Conservation (phyloP, 2,888 invertebrate species). For the Luperina nickerlii region DNA sequence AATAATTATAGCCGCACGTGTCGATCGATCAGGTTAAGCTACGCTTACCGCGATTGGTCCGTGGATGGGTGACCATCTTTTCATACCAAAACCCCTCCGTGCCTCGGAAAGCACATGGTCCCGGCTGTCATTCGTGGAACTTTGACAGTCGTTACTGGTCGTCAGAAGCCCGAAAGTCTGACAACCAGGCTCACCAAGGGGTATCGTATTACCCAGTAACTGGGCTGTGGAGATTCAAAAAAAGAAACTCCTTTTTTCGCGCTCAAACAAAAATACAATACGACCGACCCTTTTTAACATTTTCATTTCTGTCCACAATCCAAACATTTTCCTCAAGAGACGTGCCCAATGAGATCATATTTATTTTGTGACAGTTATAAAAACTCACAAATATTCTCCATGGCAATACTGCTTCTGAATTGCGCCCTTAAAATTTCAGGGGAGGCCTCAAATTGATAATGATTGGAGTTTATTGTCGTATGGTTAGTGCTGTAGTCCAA, state of each 20-base stretch:
- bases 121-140: no score
- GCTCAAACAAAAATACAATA: not conserved
- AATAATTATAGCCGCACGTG: no score
- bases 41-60: no score
- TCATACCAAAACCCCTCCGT: no score
- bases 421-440: not conserved
- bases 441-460: not conserved
- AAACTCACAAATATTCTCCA: not conserved
- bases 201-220: no score
- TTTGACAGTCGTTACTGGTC: no score
- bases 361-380: conserved; percentile 6
- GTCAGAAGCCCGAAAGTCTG: no score
- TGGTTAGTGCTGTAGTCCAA: not conserved
- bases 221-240: no score
- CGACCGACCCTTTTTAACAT: not conserved
- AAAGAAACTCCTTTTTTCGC: not conserved
- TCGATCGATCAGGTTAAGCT: no score
- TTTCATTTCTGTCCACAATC: conserved; percentile 4
- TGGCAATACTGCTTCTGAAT: not conserved
- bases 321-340: conserved; percentile 11
- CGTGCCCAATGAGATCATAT: not conserved
- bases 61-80: no score
- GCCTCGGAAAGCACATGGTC: no score
- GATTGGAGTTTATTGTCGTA: not conserved
- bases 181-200: no score